phyloP scores from a whole-genome alignment of 2,888 invertebrate genomes.

The Leptopilina syphax region DNA sequence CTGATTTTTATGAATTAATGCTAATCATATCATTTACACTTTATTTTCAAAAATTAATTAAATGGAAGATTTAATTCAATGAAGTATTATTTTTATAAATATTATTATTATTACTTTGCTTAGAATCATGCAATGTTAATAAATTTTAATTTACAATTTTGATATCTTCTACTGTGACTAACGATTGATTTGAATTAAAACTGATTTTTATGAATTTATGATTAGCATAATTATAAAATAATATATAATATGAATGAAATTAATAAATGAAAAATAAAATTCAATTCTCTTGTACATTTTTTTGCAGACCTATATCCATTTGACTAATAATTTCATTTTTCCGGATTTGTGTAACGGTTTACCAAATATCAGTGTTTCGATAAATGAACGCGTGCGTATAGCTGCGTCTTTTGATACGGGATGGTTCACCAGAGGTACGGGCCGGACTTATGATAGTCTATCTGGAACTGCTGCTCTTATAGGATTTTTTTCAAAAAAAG shows the following conservation, averaged over 20 bases:
- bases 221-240: neutral
- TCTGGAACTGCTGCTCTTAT: constrained; percentile 54
- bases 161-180: neutral
- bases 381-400: constrained; percentile 41
- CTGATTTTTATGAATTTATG: constrained; percentile 1
- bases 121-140: too few relatives aligned
- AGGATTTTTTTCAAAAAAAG: too few relatives aligned
- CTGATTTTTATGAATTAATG: too few relatives aligned
- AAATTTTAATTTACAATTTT: too few relatives aligned
- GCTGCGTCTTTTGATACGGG: constrained; percentile 56
- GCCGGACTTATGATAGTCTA: constrained; percentile 55
- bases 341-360: constrained; percentile 5
- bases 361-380: neutral
- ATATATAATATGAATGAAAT: neutral
- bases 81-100: too few relatives aligned
- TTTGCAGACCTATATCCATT: constrained; percentile 39
- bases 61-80: too few relatives aligned
- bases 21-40: too few relatives aligned
- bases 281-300: constrained; percentile 24
- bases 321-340: constrained; percentile 16
- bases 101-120: too few relatives aligned
- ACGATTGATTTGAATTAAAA: neutral
- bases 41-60: too few relatives aligned
- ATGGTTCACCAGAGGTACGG: constrained; percentile 54
- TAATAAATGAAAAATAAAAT: constrained; percentile 16